Conservation (phyloP, 2,888 invertebrate genomes). For the Diadegma fenestrale region DNA sequence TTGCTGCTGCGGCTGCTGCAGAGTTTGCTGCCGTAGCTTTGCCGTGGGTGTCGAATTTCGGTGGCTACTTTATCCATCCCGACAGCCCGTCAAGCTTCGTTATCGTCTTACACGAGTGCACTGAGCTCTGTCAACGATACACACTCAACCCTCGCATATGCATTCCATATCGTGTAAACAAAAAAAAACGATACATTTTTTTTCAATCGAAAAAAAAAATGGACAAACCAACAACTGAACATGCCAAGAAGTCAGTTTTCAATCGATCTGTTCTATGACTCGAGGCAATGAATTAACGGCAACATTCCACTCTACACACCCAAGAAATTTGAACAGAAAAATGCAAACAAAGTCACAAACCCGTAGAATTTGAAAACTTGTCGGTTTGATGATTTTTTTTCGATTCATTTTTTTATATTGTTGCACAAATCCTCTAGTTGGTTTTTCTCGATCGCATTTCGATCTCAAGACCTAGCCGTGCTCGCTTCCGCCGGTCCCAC, state of each 20-base stretch:
- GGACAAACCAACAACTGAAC: slow-evolving; percentile 35
- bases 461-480: slow-evolving; percentile 33
- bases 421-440: slow-evolving; percentile 34
- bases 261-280: slow-evolving; percentile 50
- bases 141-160: slow-evolving; percentile 59
- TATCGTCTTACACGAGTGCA: slow-evolving; percentile 82
- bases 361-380: neutral
- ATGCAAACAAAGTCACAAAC: neutral
- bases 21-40: slow-evolving; percentile 58
- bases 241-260: slow-evolving; percentile 47
- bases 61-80: slow-evolving; percentile 82
- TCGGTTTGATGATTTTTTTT: neutral
- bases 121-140: slow-evolving; percentile 69
- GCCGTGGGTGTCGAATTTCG: slow-evolving; percentile 81
- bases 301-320: neutral
- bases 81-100: slow-evolving; percentile 84
- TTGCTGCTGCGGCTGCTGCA: slow-evolving; percentile 54
- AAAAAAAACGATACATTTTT: neutral
- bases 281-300: slow-evolving; percentile 33
- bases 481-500: slow-evolving; percentile 67
- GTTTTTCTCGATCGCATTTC: slow-evolving; percentile 57
- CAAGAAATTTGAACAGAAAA: neutral
- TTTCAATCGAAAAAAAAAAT: neutral
- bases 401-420: neutral
- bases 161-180: slow-evolving; percentile 60